phyloP scores from a whole-genome alignment of 2,113 vertebrate species.

The Pelecanoides urinatrix region DNA sequence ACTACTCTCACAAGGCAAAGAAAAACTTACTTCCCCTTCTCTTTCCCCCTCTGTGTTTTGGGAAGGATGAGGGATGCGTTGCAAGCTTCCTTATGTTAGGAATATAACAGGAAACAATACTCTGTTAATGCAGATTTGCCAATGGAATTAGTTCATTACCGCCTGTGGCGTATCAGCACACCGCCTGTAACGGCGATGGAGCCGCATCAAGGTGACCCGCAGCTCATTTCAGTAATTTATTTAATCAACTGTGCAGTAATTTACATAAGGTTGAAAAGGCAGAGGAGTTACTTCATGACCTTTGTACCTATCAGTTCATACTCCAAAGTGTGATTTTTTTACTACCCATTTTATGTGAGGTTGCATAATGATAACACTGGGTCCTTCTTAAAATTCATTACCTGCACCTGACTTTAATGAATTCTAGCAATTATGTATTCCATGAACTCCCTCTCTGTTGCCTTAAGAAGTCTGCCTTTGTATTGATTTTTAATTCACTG shows the following conservation, averaged over 20 bases:
- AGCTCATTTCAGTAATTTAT: constrained; percentile 15
- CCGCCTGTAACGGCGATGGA: accelerated
- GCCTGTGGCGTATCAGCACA: neutral
- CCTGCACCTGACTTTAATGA: neutral
- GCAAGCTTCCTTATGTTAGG: neutral
- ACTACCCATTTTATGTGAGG: neutral
- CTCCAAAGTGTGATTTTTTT: neutral
- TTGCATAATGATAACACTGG: neutral
- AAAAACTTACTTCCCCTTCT: neutral
- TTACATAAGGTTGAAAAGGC: constrained; percentile 25
- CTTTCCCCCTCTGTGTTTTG: neutral
- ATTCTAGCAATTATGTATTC: constrained; percentile 18
- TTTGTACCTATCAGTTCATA: constrained; percentile 26
- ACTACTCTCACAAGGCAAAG: neutral
- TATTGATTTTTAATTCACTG: constrained; percentile 64
- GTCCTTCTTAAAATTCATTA: constrained; percentile 32
- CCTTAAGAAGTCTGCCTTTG: constrained; percentile 48
- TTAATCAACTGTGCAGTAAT: constrained; percentile 31
- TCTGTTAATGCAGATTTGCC: neutral
- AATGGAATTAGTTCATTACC: neutral
- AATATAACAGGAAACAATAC: neutral
- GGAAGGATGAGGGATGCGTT: neutral
- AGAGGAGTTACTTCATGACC: constrained; percentile 32
- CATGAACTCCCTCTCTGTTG: neutral
- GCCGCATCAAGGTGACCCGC: constrained; percentile 21